phyloP scores from a whole-genome alignment of 2,113 vertebrate genomes.

The Carassius carassius region DNA sequence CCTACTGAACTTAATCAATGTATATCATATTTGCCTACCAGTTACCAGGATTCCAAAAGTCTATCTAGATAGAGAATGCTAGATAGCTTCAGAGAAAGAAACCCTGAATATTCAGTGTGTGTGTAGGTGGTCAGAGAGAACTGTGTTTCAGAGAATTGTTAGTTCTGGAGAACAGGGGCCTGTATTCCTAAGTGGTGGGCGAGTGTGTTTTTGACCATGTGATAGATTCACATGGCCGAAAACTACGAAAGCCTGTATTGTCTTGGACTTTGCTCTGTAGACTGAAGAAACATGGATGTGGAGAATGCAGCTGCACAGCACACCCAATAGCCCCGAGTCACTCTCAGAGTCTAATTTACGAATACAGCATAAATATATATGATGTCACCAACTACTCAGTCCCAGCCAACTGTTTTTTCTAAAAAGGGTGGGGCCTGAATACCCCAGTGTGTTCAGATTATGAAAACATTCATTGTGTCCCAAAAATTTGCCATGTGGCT shows the following conservation, averaged over 20 bases:
- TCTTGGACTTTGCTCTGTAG: not conserved
- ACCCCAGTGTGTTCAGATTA: not conserved
- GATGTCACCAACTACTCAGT: not conserved
- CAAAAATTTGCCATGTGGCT: slow-evolving; percentile 8
- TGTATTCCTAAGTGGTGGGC: slow-evolving; percentile 18
- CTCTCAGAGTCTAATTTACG: not conserved
- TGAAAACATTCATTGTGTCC: slow-evolving; percentile 29
- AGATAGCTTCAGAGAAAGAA: not conserved
- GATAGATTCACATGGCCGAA: not conserved
- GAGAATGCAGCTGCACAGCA: not conserved
- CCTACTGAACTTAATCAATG: too few relatives aligned
- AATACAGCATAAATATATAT: not conserved
- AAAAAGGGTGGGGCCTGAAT: not conserved
- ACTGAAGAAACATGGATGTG: not conserved
- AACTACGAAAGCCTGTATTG: slow-evolving; percentile 23
- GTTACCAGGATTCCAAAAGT: too few relatives aligned
- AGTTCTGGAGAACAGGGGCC: slow-evolving; percentile 10
- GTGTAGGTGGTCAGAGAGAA: slow-evolving; percentile 38
- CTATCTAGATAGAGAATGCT: not conserved
- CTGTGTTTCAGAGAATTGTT: slow-evolving; percentile 3
- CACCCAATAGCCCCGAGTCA: not conserved
- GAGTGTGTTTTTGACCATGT: slow-evolving; percentile 31
- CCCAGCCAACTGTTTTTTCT: not conserved
- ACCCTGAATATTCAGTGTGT: slow-evolving; percentile 31
- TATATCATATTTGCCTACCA: too few relatives aligned